Percentiles rank a stretch among this genome's conserved stretches.
Conservation (phyloP, 2,113 vertebrate species). For the Odontesthes bonariensis region DNA sequence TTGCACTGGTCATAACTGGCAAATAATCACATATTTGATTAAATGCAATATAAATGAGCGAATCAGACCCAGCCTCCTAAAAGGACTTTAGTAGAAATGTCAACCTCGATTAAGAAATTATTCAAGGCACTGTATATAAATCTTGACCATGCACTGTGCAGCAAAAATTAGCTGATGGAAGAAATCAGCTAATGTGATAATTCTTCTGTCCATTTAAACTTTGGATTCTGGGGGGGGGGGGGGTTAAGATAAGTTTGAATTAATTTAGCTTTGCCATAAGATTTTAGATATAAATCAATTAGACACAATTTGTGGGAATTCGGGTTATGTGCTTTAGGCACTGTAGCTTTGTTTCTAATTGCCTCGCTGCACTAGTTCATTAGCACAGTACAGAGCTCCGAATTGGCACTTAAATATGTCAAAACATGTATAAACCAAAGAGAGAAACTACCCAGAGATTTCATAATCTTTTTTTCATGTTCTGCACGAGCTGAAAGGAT, state of each 20-base stretch:
- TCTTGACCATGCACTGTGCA: neutral
- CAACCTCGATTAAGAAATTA: too few species aligned
- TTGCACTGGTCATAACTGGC: too few species aligned
- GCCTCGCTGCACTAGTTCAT: conserved; percentile 21
- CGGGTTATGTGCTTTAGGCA: conserved; percentile 10
- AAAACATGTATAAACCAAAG: neutral
- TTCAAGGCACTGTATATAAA: neutral
- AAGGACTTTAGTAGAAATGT: too few species aligned
- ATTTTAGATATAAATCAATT: conserved; percentile 33
- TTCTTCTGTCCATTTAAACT: conserved; percentile 7
- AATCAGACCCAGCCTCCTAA: too few species aligned
- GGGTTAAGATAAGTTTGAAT: neutral
- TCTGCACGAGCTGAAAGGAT: conserved; percentile 8
- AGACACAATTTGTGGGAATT: neutral
- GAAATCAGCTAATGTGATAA: neutral
- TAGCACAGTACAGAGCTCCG: conserved; percentile 15
- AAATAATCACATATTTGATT: too few species aligned
- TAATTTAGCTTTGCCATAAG: conserved; percentile 3
- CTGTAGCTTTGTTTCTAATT: conserved; percentile 9
- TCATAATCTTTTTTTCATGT: conserved; percentile 13
- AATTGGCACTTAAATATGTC: conserved; percentile 23
- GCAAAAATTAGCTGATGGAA: neutral
- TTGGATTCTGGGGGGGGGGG: neutral
- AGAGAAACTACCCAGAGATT: neutral
- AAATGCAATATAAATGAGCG: too few species aligned